Conservation (phyloP, 1,140 invertebrate genomes). For the Oppia nitens region DNA sequence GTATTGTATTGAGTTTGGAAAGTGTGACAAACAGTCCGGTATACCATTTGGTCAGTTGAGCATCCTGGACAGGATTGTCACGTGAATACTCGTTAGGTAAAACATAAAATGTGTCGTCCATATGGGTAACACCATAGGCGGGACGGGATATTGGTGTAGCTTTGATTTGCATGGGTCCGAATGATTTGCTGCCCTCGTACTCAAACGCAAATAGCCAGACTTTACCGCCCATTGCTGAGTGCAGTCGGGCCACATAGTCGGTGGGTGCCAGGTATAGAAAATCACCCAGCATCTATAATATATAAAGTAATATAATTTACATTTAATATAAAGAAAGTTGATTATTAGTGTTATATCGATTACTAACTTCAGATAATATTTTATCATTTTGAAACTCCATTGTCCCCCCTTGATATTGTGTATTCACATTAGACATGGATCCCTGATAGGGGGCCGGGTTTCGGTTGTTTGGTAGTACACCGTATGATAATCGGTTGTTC, state of each 20-base stretch:
- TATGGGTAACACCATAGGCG: slow-evolving; percentile 14
- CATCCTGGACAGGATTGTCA: neutral
- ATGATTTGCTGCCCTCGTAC: slow-evolving; percentile 13
- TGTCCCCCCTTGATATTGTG: too few species aligned
- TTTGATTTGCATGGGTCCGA: slow-evolving; percentile 9
- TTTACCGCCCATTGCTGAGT: neutral
- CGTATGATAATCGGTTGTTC: neutral
- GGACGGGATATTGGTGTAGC: neutral
- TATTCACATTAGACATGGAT: too few species aligned
- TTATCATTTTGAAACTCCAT: too few species aligned
- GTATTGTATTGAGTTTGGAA: neutral
- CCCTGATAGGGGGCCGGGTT: too few species aligned
- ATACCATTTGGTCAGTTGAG: neutral
- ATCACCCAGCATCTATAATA: slow-evolving; percentile 13
- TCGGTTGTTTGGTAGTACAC: too few species aligned
- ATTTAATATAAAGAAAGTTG: too few species aligned
- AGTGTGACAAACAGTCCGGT: neutral
- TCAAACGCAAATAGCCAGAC: slow-evolving; percentile 9
- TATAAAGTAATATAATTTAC: too few species aligned
- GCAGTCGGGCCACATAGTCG: slow-evolving; percentile 5
- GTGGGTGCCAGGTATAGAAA: slow-evolving; percentile 11
- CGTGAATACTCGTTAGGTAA: slow-evolving; percentile 7
- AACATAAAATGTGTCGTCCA: slow-evolving; percentile 13
- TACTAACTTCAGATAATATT: too few species aligned
- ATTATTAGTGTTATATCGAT: too few species aligned